Evolutionary conservation across 1,140 invertebrate genomes (phyloP), one percentile per base, ranked within the genome.

Genomic region (Stegodyphus mimosarum): DNA sequence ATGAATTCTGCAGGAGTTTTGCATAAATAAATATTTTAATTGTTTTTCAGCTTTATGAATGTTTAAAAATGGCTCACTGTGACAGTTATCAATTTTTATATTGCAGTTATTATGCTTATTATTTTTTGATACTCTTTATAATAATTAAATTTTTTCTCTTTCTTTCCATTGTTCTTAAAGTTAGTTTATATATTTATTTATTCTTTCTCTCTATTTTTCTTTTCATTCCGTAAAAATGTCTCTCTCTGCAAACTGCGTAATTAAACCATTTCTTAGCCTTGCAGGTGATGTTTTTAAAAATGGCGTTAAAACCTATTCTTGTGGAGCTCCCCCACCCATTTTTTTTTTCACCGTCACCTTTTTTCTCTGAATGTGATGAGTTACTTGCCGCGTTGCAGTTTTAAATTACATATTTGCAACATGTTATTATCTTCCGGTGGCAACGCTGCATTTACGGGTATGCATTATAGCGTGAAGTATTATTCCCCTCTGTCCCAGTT

Each of bases 381-480:
- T 60, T 60, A 10, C 55, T 83, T 75, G 48, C 63, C 33, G 69
- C 50, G 50, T 49, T 64, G 67, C 15, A 33, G 71, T 67, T 69
- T 70, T 75, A 76, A 84, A 84, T 84, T 84, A 76, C 64, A 84
- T 63, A 76, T 76, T 76, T 70, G 64, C 81, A 84, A 55, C 81
- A 13, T 84, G 73, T 76, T 84, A 84, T 84, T 84, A 84, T 55
- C 49, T 17, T 17, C 71, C 60, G 71, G 60, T 80, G 78, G 17
- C 69, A 13, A n/a, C 18, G 53, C 50, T 69, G 33, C 10, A 48
- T 81, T 50, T 72, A 13, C 33, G 11, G n/a, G n/a, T 9, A 49
- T 64, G 55, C 71, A 18, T 64, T 76, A 75, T 75, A 67, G 71
- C 71, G 72, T 70, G 50, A 33, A 18, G 17, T 52, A n/a, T 73